Percentiles rank a stretch among this genome's conserved stretches.
These are phyloP conservation scores for Pelmatolapia mariae DNA, from an alignment of 2,113 vertebrate species.

Conservation along the genomic window DNA sequence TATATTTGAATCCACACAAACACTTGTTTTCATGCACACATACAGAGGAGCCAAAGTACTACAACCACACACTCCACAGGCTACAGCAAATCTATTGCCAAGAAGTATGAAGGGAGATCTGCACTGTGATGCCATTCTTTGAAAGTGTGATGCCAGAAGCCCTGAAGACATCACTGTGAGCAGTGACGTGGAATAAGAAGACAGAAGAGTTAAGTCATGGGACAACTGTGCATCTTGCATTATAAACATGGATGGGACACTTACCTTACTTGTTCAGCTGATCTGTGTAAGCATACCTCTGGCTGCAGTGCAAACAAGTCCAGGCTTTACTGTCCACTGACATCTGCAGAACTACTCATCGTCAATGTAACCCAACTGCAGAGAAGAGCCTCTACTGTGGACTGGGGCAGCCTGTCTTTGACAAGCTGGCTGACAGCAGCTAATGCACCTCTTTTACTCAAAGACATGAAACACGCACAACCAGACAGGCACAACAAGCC, in stretches of 20 bases:
- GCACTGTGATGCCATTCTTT: slow-evolving; percentile 94
- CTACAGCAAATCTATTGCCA: slow-evolving; percentile 15
- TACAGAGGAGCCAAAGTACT: slow-evolving; percentile 21
- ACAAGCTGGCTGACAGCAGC: slow-evolving; percentile 71
- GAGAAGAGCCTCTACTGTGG: slow-evolving; percentile 92
- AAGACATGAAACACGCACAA: slow-evolving; percentile 54
- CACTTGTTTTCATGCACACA: not conserved
- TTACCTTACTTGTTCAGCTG: slow-evolving; percentile 88
- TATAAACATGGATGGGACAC: slow-evolving; percentile 80
- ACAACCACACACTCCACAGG: slow-evolving; percentile 20
- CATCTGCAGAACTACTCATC: slow-evolving; percentile 99
- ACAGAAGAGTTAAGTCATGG: slow-evolving; percentile 38
- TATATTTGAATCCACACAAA: slow-evolving; percentile 16
- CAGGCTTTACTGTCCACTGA: slow-evolving; percentile 99
- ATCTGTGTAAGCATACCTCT: slow-evolving; percentile 96
- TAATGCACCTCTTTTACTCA: slow-evolving; percentile 60
- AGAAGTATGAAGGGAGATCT: slow-evolving; percentile 72
- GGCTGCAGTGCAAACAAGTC: slow-evolving; percentile 98
- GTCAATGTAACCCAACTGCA: slow-evolving; percentile 98
- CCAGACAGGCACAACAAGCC: slow-evolving; percentile 31
- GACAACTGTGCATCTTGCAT: slow-evolving; percentile 62
- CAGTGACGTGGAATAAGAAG: slow-evolving; percentile 17
- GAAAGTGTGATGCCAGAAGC: slow-evolving; percentile 97
- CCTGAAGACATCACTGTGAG: slow-evolving; percentile 40
- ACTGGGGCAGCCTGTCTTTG: slow-evolving; percentile 65